Conservation (phyloP, 2,797 vertebrate genomes). For the Enteromius radiatus region DNA sequence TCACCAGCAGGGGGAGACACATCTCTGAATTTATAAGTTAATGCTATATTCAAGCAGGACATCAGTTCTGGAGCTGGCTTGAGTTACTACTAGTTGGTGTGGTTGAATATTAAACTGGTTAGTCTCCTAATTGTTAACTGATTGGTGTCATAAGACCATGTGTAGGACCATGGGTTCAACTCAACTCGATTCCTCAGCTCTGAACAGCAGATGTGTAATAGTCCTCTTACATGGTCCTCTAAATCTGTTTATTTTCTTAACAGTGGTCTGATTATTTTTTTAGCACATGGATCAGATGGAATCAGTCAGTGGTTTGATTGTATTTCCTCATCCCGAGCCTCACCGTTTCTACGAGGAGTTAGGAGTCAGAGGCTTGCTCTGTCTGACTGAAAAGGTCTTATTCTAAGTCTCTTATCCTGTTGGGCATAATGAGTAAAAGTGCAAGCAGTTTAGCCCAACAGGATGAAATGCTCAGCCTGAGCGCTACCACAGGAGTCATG, state of each 20-base stretch:
- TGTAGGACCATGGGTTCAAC: neutral
- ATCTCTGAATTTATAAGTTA: neutral
- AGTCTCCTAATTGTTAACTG: neutral
- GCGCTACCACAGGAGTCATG: conserved; percentile 52
- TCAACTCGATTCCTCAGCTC: neutral
- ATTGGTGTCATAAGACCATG: neutral
- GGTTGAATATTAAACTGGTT: neutral
- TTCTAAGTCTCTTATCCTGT: conserved; percentile 65
- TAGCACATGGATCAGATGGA: neutral
- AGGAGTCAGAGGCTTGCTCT: conserved; percentile 34
- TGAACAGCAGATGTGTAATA: neutral
- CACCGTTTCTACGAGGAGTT: neutral
- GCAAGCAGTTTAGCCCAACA: conserved; percentile 70
- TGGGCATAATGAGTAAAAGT: conserved; percentile 67
- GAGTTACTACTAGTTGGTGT: neutral
- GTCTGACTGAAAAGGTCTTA: conserved; percentile 50
- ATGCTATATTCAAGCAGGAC: neutral
- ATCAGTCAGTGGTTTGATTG: neutral
- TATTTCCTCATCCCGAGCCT: neutral
- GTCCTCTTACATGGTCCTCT: no score
- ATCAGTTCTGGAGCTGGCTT: neutral
- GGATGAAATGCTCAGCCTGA: conserved; percentile 69
- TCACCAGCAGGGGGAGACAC: conserved; percentile 23
- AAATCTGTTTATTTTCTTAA: no score
- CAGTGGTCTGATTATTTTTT: no score